Evolutionary conservation across 2,888 invertebrate species (phyloP).

Genomic region (Caradrina kadenii): DNA sequence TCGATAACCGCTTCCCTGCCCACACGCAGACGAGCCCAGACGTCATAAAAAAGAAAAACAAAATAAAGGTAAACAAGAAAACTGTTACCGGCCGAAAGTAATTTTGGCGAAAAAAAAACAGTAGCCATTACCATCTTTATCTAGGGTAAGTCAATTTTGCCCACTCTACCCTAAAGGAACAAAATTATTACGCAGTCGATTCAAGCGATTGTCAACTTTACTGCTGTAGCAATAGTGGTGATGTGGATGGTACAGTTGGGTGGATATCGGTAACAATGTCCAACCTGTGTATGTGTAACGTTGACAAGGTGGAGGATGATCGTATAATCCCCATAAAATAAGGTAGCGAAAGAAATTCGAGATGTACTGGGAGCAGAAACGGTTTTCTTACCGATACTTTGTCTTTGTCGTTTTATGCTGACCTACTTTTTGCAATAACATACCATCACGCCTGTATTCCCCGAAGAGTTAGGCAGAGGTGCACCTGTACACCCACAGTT

Average conservation of each 20-base stretch:
- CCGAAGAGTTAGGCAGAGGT: too few species aligned
- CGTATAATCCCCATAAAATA: slow-evolving; percentile 90
- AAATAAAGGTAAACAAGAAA: slow-evolving; percentile 87
- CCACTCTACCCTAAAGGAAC: slow-evolving; percentile 75
- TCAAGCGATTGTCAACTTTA: slow-evolving; percentile 64
- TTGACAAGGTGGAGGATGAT: slow-evolving; percentile 89
- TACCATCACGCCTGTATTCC: too few species aligned
- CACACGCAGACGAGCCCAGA: slow-evolving; percentile 30
- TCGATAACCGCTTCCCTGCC: slow-evolving; percentile 56
- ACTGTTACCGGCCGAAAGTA: slow-evolving; percentile 84
- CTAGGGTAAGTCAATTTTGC: slow-evolving; percentile 89
- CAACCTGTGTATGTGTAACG: slow-evolving; percentile 87
- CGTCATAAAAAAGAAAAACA: slow-evolving; percentile 75
- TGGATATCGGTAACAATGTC: slow-evolving; percentile 79
- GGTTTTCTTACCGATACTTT: not conserved
- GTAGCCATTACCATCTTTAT: slow-evolving; percentile 87
- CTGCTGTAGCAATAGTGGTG: slow-evolving; percentile 36
- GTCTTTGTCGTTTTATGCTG: too few species aligned
- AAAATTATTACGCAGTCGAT: slow-evolving; percentile 35
- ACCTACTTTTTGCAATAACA: too few species aligned
- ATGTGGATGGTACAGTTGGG: slow-evolving; percentile 24
- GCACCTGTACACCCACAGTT: too few species aligned
- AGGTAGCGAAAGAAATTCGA: slow-evolving; percentile 80
- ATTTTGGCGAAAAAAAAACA: slow-evolving; percentile 84
- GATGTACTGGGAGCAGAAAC: slow-evolving; percentile 73